Percentiles rank a stretch among this genome's conserved stretches.
These are phyloP conservation scores for Helicoverpa zea DNA, from an alignment of 1,140 invertebrate species.

Conservation along the genomic window DNA sequence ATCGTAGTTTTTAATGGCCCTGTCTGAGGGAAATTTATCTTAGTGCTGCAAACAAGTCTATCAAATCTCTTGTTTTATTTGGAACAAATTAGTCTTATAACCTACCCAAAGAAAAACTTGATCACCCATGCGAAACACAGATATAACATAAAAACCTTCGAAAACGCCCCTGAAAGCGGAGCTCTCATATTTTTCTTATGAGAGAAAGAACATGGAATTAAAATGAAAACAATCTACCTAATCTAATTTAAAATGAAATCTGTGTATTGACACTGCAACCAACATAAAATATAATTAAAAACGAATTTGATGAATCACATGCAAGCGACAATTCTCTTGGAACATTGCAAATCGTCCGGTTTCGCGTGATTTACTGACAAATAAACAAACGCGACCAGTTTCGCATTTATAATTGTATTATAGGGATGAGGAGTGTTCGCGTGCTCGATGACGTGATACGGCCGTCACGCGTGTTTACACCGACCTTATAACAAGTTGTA, in stretches of 20 bases:
- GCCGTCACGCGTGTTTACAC: conserved; percentile 83
- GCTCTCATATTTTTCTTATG: too few relatives aligned
- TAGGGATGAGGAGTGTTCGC: conserved; percentile 72
- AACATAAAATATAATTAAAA: background rate
- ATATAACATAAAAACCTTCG: too few relatives aligned
- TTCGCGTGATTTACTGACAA: conserved; percentile 54
- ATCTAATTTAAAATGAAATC: too few relatives aligned
- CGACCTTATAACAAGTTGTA: conserved; percentile 80
- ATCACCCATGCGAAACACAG: too few relatives aligned
- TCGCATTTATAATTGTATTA: conserved; percentile 70
- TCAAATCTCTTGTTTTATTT: too few relatives aligned
- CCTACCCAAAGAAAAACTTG: too few relatives aligned
- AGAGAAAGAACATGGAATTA: too few relatives aligned
- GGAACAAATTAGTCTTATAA: too few relatives aligned
- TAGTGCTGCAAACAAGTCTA: background rate
- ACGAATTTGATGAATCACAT: conserved; percentile 6
- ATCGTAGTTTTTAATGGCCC: background rate
- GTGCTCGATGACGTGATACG: conserved; percentile 80
- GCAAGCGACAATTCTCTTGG: background rate
- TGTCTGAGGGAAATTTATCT: background rate
- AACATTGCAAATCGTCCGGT: conserved; percentile 8
- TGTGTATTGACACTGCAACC: too few relatives aligned
- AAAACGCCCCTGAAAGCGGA: too few relatives aligned
- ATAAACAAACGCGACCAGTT: conserved; percentile 47
- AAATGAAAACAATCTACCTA: too few relatives aligned